These are phyloP conservation scores for Lipotes vexillifer DNA, from an alignment of 2,113 vertebrate genomes.

Conservation along the genomic window DNA sequence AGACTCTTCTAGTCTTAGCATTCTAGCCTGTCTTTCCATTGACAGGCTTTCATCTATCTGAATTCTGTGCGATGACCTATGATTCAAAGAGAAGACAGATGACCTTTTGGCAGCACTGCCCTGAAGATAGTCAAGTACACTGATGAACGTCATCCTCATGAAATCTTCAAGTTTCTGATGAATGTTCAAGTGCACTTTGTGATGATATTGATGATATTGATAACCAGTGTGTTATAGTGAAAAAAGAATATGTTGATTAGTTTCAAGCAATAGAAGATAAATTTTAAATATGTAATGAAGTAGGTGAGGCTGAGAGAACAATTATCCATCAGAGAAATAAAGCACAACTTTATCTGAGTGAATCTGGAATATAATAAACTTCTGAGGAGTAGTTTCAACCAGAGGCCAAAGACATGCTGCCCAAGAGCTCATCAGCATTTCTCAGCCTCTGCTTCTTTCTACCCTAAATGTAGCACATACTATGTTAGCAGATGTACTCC, in stretches of 20 bases:
- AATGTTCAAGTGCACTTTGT: not conserved
- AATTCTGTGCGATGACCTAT: not conserved
- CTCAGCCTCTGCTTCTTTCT: not conserved
- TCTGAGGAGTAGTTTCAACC: not conserved
- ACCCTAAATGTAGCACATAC: not conserved
- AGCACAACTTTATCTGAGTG: not conserved
- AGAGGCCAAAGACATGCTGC: not conserved
- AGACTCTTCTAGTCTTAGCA: not conserved
- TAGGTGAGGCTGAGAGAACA: not conserved
- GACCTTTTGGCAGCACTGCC: not conserved
- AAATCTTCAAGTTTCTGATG: conserved; percentile 15
- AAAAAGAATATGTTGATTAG: not conserved
- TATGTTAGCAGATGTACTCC: not conserved
- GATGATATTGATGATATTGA: conserved; percentile 8
- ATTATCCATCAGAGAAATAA: not conserved
- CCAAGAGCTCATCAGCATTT: not conserved
- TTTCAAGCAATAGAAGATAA: conserved; percentile 7
- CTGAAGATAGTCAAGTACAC: not conserved
- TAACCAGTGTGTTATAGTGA: not conserved
- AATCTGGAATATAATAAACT: not conserved
- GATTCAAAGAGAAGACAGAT: conserved; percentile 31
- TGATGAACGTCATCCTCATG: conserved; percentile 5
- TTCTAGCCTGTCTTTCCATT: conserved; percentile 1
- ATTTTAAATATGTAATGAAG: not conserved
- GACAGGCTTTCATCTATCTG: not conserved